A percentile compares a stretch with the other conserved stretches of the same genome.
Evolutionary conservation across 2,113 vertebrate species (phyloP).

Genomic region (Gymnobelideus leadbeateri): DNA sequence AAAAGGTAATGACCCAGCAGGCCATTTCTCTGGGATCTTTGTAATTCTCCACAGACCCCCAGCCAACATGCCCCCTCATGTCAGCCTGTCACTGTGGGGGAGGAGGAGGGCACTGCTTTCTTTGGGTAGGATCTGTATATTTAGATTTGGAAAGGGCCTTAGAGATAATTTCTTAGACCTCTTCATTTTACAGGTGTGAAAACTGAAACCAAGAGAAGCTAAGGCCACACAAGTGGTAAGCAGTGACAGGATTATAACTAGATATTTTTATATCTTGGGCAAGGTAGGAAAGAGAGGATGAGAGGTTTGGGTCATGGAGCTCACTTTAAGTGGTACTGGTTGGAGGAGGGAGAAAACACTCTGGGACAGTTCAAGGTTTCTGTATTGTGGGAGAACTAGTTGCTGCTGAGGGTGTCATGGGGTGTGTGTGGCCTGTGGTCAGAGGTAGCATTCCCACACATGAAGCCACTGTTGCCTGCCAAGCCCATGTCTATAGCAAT

Average conservation of each 20-base stretch:
- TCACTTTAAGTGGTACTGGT: background rate
- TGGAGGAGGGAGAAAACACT: too few relatives aligned
- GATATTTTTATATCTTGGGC: background rate
- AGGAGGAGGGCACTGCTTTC: background rate
- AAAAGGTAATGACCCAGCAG: background rate
- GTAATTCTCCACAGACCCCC: background rate
- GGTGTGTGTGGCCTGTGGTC: background rate
- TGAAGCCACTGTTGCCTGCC: background rate
- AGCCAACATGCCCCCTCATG: background rate
- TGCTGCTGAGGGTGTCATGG: background rate
- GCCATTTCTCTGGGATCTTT: background rate
- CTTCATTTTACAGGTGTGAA: background rate
- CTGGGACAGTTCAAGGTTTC: background rate
- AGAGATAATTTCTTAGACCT: background rate
- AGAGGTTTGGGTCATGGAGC: background rate
- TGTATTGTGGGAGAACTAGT: background rate
- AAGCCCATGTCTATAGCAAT: background rate
- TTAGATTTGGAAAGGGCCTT: background rate
- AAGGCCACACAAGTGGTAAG: background rate
- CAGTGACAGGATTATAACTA: background rate
- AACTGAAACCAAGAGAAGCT: background rate
- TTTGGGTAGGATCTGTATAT: background rate
- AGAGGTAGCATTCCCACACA: background rate
- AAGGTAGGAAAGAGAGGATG: background rate
- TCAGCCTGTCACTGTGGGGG: background rate